Percentiles rank a stretch among this genome's conserved stretches.
Conservation (phyloP, 2,113 vertebrate species). For the Gnathonemus longibarbis region DNA sequence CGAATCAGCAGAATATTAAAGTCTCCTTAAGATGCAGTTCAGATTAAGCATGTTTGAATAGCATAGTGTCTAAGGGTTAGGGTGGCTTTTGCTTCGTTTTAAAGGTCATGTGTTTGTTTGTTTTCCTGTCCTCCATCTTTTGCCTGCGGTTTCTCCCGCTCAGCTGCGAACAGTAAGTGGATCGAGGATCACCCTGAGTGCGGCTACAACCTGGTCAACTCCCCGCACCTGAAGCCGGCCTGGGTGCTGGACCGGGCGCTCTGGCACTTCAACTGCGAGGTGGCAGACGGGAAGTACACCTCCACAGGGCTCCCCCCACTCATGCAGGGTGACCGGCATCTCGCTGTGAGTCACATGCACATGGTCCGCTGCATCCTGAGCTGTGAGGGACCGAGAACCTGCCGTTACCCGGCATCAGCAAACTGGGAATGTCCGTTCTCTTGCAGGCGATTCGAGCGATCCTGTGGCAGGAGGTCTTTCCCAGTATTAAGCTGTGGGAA, state of each 20-base stretch:
- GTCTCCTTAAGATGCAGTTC: neutral
- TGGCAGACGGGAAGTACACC: constrained; percentile 65
- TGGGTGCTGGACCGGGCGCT: constrained; percentile 80
- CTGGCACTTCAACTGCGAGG: constrained; percentile 70
- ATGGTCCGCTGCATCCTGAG: no score
- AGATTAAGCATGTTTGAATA: neutral
- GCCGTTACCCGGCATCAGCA: no score
- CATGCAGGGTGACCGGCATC: constrained; percentile 67
- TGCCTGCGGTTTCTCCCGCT: neutral
- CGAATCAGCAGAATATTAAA: neutral
- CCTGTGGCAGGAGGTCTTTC: constrained; percentile 68
- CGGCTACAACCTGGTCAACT: constrained; percentile 79
- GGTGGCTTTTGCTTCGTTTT: neutral
- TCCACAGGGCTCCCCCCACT: constrained; percentile 62
- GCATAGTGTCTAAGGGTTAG: neutral
- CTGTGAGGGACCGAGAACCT: neutral
- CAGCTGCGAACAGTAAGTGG: constrained; percentile 78
- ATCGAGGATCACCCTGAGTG: constrained; percentile 76
- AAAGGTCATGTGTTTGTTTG: neutral
- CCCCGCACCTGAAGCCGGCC: constrained; percentile 78
- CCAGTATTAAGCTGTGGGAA: constrained; percentile 80
- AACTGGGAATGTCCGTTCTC: constrained; percentile 17
- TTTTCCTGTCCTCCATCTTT: neutral
- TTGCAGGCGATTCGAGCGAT: constrained; percentile 66
- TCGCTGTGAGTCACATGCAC: constrained; percentile 65